These are phyloP conservation scores for Stegodyphus dumicola DNA, from an alignment of 1,140 invertebrate genomes.

Conservation along the genomic window DNA sequence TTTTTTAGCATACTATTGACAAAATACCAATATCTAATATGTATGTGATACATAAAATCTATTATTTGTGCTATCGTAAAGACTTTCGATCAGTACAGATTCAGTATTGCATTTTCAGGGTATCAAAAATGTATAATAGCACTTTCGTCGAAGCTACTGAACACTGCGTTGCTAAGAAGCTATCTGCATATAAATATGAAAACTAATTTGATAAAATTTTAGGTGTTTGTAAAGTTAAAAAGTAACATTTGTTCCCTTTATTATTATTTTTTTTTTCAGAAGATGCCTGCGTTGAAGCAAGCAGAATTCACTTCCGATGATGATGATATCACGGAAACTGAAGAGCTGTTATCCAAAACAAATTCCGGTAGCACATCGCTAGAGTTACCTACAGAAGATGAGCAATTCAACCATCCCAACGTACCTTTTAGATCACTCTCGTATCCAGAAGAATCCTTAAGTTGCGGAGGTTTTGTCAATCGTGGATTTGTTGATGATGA, in stretches of 20 bases:
- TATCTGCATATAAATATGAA: no score
- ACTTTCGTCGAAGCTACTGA: no score
- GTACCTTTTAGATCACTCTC: not conserved
- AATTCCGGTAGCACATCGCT: not conserved
- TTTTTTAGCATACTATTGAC: no score
- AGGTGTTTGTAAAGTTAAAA: not conserved
- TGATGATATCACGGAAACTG: not conserved
- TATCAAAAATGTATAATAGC: no score
- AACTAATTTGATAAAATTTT: not conserved
- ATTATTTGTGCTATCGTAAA: no score
- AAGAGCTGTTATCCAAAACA: conserved; percentile 6
- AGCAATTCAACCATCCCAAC: conserved; percentile 27
- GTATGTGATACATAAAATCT: no score
- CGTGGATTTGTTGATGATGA: not conserved
- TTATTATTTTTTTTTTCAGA: not conserved
- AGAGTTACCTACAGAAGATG: not conserved
- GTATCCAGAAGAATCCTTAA: not conserved
- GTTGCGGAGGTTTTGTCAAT: not conserved
- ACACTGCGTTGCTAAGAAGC: no score
- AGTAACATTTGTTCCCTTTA: not conserved
- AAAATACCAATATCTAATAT: no score
- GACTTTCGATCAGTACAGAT: no score
- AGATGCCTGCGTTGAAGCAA: conserved; percentile 14
- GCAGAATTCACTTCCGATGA: not conserved
- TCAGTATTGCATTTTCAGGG: no score